Percentiles rank a stretch among this genome's conserved stretches.
phyloP scores from a whole-genome alignment of 2,797 vertebrate species.

The Rachycentron canadum region DNA sequence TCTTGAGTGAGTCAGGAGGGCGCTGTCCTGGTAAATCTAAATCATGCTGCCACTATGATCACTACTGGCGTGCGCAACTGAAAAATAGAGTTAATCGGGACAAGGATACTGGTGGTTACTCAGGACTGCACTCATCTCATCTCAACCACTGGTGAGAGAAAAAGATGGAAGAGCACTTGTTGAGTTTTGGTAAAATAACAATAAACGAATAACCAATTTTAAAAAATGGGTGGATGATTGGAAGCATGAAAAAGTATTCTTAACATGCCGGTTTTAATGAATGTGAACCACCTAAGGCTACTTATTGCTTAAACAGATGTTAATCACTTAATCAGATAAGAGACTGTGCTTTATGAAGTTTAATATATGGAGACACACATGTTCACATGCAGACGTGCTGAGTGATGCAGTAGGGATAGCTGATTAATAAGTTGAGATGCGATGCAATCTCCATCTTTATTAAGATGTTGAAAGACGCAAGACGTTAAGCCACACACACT shows the following conservation, averaged over 20 bases:
- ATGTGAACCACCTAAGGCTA: conserved; percentile 64
- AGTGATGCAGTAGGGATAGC: conserved; percentile 70
- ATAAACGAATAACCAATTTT: conserved; percentile 8
- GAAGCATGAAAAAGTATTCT: conserved; percentile 36
- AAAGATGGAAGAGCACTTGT: not conserved
- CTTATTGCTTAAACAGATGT: conserved; percentile 80
- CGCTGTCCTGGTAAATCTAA: conserved; percentile 57
- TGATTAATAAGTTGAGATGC: conserved; percentile 82
- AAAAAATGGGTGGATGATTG: not conserved
- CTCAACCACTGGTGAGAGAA: conserved; percentile 9
- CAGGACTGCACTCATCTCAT: conserved; percentile 19
- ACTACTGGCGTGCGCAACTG: conserved; percentile 35
- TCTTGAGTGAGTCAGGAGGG: conserved; percentile 51
- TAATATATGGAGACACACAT: conserved; percentile 75
- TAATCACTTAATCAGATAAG: conserved; percentile 83
- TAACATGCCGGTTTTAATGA: conserved; percentile 61
- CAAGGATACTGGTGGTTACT: conserved; percentile 27
- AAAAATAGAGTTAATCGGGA: conserved; percentile 58
- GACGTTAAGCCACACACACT: conserved; percentile 59
- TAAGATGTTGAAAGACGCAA: conserved; percentile 86
- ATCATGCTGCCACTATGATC: conserved; percentile 51
- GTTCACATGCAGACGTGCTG: conserved; percentile 72
- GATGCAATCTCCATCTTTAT: conserved; percentile 87
- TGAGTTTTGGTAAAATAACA: not conserved
- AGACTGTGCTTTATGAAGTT: conserved; percentile 80